These are phyloP conservation scores for Electrona antarctica DNA, from an alignment of 2,113 vertebrate species.

Conservation along the genomic window DNA sequence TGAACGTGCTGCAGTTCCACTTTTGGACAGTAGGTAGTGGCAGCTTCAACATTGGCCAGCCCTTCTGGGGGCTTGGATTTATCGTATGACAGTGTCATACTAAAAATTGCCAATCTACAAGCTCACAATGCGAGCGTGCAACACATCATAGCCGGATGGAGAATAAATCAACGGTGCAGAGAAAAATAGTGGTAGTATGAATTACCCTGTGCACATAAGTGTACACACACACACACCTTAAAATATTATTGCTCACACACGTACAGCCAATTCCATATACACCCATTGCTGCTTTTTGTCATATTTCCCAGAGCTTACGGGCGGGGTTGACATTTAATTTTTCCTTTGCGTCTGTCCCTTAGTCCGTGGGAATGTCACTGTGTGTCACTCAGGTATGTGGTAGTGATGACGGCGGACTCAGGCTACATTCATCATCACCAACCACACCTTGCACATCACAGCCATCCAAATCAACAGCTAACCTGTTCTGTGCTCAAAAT, in stretches of 20 bases:
- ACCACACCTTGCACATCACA: slow-evolving; percentile 44
- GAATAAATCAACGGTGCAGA: too few species aligned
- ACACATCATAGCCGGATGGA: too few species aligned
- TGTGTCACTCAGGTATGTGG: slow-evolving; percentile 37
- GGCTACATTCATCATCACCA: slow-evolving; percentile 34
- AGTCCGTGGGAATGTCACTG: slow-evolving; percentile 30
- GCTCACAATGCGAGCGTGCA: too few species aligned
- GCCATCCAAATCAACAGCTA: slow-evolving; percentile 26
- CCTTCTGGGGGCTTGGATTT: too few species aligned
- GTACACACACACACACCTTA: neutral
- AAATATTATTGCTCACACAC: too few species aligned
- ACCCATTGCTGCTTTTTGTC: neutral
- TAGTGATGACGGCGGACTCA: slow-evolving; percentile 10
- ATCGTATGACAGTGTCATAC: too few species aligned
- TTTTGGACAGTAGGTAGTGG: too few species aligned
- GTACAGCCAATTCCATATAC: neutral
- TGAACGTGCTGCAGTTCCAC: too few species aligned
- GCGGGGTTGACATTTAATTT: slow-evolving; percentile 6
- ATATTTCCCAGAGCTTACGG: neutral
- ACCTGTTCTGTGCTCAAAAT: slow-evolving; percentile 37
- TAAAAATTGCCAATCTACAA: too few species aligned
- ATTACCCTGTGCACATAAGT: too few species aligned
- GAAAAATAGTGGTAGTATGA: too few species aligned
- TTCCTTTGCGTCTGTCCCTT: neutral
- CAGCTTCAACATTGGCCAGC: too few species aligned